Conservation (phyloP, 2,797 vertebrate species). For the Paedocypris micromegethes region DNA sequence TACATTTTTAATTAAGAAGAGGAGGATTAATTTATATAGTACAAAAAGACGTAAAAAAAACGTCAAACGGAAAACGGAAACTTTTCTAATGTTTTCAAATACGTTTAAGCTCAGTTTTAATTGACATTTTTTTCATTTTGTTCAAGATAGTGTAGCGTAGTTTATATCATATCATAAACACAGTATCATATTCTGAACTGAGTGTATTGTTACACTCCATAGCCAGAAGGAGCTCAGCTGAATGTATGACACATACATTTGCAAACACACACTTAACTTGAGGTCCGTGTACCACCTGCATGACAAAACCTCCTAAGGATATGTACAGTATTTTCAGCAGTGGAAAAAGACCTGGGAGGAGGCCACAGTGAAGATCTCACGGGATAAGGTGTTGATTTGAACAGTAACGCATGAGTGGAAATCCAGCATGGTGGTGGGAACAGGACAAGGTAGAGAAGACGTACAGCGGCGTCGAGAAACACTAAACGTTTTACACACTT, state of each 20-base stretch:
- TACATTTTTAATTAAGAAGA: no score
- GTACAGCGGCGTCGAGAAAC: background rate
- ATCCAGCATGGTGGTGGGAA: conserved; percentile 32
- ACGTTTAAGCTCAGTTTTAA: no score
- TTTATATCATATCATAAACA: no score
- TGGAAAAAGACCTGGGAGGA: conserved; percentile 3
- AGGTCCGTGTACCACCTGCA: conserved; percentile 16
- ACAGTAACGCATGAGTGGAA: conserved; percentile 29
- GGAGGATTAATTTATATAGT: no score
- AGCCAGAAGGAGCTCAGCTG: background rate
- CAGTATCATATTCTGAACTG: no score
- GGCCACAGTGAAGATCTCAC: conserved; percentile 2
- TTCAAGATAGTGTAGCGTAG: no score
- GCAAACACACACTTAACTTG: conserved; percentile 15
- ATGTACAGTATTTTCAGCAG: conserved; percentile 7
- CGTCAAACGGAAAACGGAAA: no score
- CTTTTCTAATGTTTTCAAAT: no score
- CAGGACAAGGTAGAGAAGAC: conserved; percentile 11
- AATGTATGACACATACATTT: background rate
- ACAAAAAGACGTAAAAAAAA: no score
- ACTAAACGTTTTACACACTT: conserved; percentile 40
- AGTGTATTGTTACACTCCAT: no score
- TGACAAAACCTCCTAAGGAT: conserved; percentile 2
- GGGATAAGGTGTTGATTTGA: conserved; percentile 34
- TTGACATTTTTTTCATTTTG: no score